These are phyloP conservation scores for Dryobota labecula DNA, from an alignment of 2,888 invertebrate genomes.

Conservation along the genomic window DNA sequence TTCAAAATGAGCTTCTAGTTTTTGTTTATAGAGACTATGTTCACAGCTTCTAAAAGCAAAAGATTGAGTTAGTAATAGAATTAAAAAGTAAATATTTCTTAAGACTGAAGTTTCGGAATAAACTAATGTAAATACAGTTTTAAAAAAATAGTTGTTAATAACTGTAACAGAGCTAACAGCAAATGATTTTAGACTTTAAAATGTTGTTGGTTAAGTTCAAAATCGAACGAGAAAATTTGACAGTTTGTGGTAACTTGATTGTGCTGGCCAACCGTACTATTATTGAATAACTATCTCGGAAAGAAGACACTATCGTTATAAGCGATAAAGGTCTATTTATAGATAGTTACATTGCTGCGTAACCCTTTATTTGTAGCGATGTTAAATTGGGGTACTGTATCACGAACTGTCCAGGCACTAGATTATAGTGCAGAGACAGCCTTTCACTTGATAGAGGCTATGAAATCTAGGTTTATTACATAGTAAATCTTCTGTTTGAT, in stretches of 20 bases:
- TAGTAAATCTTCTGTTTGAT: conserved; percentile 34
- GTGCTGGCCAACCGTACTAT: no score
- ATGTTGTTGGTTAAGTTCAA: no score
- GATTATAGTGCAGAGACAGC: conserved; percentile 43
- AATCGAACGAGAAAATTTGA: no score
- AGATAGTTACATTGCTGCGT: conserved; percentile 18
- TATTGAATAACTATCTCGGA: conserved; percentile 1
- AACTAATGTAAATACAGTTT: neutral
- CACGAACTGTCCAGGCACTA: conserved; percentile 34
- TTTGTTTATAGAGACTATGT: neutral
- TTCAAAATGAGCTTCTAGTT: neutral
- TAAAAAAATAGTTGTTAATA: neutral
- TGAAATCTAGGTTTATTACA: conserved; percentile 50
- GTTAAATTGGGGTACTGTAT: conserved; percentile 46
- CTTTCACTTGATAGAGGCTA: conserved; percentile 50
- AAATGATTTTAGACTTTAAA: no score
- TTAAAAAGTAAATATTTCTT: neutral
- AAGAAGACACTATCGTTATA: conserved; percentile 6
- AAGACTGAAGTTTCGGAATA: neutral
- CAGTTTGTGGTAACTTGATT: no score
- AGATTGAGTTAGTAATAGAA: neutral
- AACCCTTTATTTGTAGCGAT: conserved; percentile 30
- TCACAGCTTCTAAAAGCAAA: neutral
- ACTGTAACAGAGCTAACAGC: neutral
- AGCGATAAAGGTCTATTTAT: conserved; percentile 4